Conservation (phyloP, 2,888 invertebrate species). For the Aphelenchoides bicaudatus region DNA sequence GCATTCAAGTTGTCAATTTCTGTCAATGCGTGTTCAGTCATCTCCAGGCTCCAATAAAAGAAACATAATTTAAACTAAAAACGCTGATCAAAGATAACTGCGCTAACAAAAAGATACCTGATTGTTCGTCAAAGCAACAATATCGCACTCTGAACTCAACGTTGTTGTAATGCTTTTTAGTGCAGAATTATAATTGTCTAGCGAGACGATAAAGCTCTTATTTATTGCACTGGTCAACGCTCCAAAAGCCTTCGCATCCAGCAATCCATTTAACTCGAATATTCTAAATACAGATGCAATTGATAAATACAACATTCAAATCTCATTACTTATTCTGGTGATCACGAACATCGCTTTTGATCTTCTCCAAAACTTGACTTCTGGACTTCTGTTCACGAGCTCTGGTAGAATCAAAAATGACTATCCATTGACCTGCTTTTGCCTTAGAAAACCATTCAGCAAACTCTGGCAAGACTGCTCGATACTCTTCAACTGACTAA, state of each 20-base stretch:
- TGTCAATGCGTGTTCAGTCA: constrained; percentile 29
- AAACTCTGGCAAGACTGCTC: constrained; percentile 48
- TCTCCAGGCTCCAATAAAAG: constrained; percentile 42
- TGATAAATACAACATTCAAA: too few species aligned
- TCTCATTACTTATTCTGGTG: constrained; percentile 31
- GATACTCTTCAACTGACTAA: constrained; percentile 54
- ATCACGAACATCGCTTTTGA: constrained; percentile 50
- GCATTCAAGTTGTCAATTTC: constrained; percentile 34
- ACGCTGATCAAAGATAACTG: too few species aligned
- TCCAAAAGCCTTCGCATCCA: constrained; percentile 8
- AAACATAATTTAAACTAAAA: constrained; percentile 31
- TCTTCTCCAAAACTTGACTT: constrained; percentile 45
- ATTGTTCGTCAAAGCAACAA: constrained; percentile 14
- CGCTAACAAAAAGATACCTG: too few species aligned
- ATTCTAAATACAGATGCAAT: background rate
- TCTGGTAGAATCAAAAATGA: constrained; percentile 49
- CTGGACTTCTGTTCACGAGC: constrained; percentile 53
- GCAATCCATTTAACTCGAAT: background rate
- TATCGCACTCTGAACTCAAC: constrained; percentile 4
- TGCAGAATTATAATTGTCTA: too few species aligned
- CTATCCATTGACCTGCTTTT: constrained; percentile 47
- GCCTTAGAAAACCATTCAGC: constrained; percentile 56
- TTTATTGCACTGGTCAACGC: constrained; percentile 27
- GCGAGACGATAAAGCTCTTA: too few species aligned
- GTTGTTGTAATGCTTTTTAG: too few species aligned